Base-by-base conservation (phyloP, 2,888 invertebrate species). In the Schizaphis graminum region DNA sequence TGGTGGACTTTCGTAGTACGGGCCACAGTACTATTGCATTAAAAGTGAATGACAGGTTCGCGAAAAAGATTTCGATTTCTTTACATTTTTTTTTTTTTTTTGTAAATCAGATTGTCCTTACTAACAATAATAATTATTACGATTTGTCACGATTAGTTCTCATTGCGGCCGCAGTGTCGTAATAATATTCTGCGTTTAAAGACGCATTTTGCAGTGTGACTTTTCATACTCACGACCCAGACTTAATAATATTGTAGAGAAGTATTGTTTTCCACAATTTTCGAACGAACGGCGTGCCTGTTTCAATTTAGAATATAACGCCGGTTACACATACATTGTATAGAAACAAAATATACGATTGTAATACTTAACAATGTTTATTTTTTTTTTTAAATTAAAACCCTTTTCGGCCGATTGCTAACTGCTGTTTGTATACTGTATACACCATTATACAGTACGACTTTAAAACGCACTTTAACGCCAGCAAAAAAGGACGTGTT, bases 401-500 rank as follows among this genome's bases (percentile, higher is more conserved):
- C 35, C 21, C 21, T 77, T 41, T 77, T 35, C 8, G 21, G 21
- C 8, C 16, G 35, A 77, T 77, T 8, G 21, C 41, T 44, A 44
- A 44, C 41, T 44, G 41, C 8, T 35, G 77, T 77, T 35, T 21
- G 77, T 77, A 41, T 35, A 77, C 35, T 21, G 77, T 77, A 41
- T 35, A 77, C 35, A 77, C 35, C 67, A n/a, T 67, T 85, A 26
- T 85, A 85, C 21, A 8, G n/a, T 47, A 77, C 35, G 21, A 35
- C 77, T 77, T 26, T 90, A 67, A 90, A 90, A 90, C 67, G 67
- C 90, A 90, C 49, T 90, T 90, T 8, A 90, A 67, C 47, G 57
- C n/a, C 49, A 5, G 67, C 47, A n/a, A 47, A 86, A 47, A 47
- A 86, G 86, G n/a, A 44, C 86, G 2, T 35, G 35, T 35, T 77